Evolutionary conservation across 2,888 invertebrate genomes (phyloP).

Genomic region (Parnassius smintheus): DNA sequence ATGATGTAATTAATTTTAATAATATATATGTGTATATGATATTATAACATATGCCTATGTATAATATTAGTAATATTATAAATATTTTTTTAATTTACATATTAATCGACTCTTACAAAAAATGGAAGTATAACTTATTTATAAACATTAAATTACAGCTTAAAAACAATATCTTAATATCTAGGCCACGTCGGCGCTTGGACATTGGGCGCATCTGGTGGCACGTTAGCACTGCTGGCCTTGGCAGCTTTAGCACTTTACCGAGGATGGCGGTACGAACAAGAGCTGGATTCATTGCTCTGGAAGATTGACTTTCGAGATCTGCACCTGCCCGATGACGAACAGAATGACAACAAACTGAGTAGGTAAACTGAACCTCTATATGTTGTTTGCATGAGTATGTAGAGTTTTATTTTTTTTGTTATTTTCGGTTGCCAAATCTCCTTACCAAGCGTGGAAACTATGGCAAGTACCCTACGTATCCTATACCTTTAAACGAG

Average conservation of each 20-base stretch:
- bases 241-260: conserved; percentile 89
- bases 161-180: not conserved
- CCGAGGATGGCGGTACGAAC: conserved; percentile 96
- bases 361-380: conserved; percentile 77
- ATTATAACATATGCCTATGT: too few relatives aligned
- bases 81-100: too few relatives aligned
- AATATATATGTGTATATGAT: too few relatives aligned
- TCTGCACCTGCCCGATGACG: conserved; percentile 85
- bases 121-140: too few relatives aligned
- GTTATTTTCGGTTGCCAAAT: not conserved
- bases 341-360: conserved; percentile 74
- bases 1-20: too few relatives aligned
- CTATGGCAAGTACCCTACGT: too few relatives aligned
- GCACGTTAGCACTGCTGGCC: conserved; percentile 85
- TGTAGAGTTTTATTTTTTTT: not conserved
- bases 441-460: too few relatives aligned
- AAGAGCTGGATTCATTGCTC: conserved; percentile 93
- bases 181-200: conserved; percentile 92
- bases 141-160: too few relatives aligned
- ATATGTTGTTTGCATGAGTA: conserved; percentile 66
- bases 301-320: conserved; percentile 98
- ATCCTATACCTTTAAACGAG: too few relatives aligned
- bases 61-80: too few relatives aligned
- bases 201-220: conserved; percentile 89
- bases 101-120: too few relatives aligned